A percentile compares a stretch with the other conserved stretches of the same genome.
Conservation (phyloP, 1,140 invertebrate species). For the Orius insidiosus region DNA sequence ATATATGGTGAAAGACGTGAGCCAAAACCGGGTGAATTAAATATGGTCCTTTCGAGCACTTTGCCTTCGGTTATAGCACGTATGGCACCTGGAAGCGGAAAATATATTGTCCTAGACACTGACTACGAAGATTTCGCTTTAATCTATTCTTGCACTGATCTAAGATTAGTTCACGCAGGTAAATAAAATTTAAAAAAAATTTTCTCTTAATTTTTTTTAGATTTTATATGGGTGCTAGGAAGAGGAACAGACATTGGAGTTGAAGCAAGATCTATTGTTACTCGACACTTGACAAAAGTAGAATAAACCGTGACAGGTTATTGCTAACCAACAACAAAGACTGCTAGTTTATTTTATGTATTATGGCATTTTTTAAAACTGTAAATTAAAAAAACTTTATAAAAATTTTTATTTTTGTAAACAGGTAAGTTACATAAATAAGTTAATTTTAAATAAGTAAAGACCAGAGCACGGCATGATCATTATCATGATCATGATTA, state of each 20-base stretch:
- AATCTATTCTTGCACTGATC: constrained; percentile 48
- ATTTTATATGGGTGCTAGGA: constrained; percentile 16
- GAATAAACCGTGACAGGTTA: constrained; percentile 14
- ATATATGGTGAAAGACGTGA: constrained; percentile 1
- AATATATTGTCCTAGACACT: constrained; percentile 47
- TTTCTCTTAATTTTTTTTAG: constrained; percentile 5
- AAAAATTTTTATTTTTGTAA: background rate
- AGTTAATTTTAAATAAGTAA: background rate
- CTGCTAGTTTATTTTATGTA: constrained; percentile 4
- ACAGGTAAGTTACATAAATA: background rate
- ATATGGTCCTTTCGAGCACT: constrained; percentile 26
- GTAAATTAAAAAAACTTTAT: background rate
- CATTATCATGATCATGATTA: too few species aligned
- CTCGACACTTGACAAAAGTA: constrained; percentile 10
- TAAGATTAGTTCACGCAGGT: constrained; percentile 38
- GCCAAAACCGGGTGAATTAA: constrained; percentile 6
- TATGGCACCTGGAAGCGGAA: constrained; percentile 44
- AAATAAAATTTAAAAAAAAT: constrained; percentile 12
- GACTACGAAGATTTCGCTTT: constrained; percentile 52
- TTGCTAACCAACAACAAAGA: constrained; percentile 13
- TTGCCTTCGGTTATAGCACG: constrained; percentile 41
- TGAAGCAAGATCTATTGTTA: constrained; percentile 11
- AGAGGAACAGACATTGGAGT: constrained; percentile 11
- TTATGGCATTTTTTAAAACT: too few species aligned
- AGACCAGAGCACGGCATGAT: too few species aligned